Base-by-base conservation (phyloP, 2,888 invertebrate species). In the Hydroisotoma schaefferi region DNA sequence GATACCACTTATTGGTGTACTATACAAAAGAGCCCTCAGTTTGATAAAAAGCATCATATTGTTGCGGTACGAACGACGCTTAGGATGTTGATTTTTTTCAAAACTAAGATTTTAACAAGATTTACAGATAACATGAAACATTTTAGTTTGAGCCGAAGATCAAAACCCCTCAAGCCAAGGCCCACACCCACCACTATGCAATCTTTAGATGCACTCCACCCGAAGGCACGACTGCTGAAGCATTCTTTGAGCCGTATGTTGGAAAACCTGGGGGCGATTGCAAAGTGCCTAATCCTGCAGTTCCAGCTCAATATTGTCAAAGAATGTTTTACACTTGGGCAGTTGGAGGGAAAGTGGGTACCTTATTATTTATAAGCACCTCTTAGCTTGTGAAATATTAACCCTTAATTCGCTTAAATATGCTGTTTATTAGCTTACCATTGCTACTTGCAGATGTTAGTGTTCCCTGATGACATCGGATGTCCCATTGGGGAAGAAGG, bases 1-100 rank as follows among this genome's bases (percentile, higher is more conserved):
- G 86, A 88, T 65, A 90, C 90, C 0, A 78, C 88, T 18, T 91
- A 91, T 77, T 91, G 90, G 90, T 91, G 91, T 77, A 90, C 90
- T 77, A 86, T 91, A 62, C 87, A 90, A 78, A 87, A 86, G 76
- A 83, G 85, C 0, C 90, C 90, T 0, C 76, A 78, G 0, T 75
- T 89, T 1, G 78, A 80, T 0, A 78, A 78, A 18, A 90, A 89
- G 74, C 88, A 90, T 74, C 90, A 91, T 73, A 87, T 91, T 73
- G 83, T 89, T 25, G 90, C 90, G 69, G 81, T 81, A 74, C 33
- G 8, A 10, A 33, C 33, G 15, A 33, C 15, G 33, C 33, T 15
- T 33, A 10, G 8, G 8, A 10, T 33, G 8, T 15, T 10, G 77
- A 77, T 26, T 18, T 18, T 44, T 43, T 43, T 12, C 8, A 6